These are phyloP conservation scores for Nothocercus nigrocapillus DNA, from an alignment of 2,113 vertebrate genomes.

Conservation along the genomic window DNA sequence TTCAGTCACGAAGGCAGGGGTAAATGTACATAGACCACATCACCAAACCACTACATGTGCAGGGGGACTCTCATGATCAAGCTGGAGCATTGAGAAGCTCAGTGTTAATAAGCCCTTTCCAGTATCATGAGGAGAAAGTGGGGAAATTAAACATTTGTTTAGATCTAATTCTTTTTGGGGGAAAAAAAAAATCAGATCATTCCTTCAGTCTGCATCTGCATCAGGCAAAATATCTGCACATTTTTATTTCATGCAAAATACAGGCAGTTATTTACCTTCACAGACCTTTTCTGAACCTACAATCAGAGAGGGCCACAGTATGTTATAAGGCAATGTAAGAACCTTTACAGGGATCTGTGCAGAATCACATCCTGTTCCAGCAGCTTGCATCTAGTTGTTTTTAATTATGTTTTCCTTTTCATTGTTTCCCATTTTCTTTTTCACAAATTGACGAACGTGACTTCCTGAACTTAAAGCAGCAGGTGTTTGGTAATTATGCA, in stretches of 20 bases:
- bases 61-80: background rate
- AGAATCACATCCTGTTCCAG: background rate
- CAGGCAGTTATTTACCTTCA: background rate
- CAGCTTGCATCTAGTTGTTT: background rate
- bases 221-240: accelerated
- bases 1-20: background rate
- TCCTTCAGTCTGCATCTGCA: accelerated
- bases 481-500: background rate
- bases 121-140: background rate
- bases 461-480: constrained; percentile 17
- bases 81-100: background rate
- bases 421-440: background rate
- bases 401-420: background rate
- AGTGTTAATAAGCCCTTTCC: background rate
- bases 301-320: background rate
- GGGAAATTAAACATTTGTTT: background rate
- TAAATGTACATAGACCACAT: background rate
- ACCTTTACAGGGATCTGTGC: background rate
- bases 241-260: background rate
- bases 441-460: background rate
- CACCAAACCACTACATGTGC: background rate
- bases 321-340: background rate
- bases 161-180: background rate
- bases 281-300: background rate
- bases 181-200: background rate